Evolutionary conservation across 35 echinoderm and acorn worm species (phyloP).

Genomic region (Heliocidaris erythrogramma): DNA sequence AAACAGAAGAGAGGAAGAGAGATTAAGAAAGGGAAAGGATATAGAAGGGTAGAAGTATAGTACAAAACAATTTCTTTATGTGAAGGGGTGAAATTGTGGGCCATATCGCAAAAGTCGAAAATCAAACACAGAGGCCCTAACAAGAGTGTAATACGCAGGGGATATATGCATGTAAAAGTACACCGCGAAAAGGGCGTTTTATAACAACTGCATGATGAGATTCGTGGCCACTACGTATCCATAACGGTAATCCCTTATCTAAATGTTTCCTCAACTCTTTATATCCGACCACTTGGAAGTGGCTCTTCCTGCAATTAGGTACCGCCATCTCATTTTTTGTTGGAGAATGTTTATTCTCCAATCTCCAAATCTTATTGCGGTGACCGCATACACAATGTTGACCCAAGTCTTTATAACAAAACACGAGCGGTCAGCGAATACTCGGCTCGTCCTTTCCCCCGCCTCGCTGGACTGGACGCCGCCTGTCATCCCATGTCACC

Average conservation of each 20-base stretch:
- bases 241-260: slow-evolving; percentile 24
- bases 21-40: too few relatives aligned
- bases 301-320: not conserved
- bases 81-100: not conserved
- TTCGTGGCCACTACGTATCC: not conserved
- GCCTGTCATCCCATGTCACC: not conserved
- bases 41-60: not conserved
- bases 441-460: not conserved
- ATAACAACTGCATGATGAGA: not conserved
- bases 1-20: not conserved
- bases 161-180: not conserved
- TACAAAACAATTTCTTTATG: not conserved
- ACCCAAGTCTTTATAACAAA: not conserved
- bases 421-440: not conserved
- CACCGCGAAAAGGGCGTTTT: not conserved
- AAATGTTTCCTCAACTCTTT: slow-evolving; percentile 31
- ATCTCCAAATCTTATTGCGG: not conserved
- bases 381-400: not conserved
- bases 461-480: not conserved
- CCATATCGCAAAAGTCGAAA: not conserved
- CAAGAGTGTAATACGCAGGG: not conserved
- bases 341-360: not conserved
- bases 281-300: not conserved
- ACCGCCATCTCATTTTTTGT: not conserved
- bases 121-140: not conserved